phyloP scores from a whole-genome alignment of 2,113 vertebrate species.

The Irena cyanogastra region DNA sequence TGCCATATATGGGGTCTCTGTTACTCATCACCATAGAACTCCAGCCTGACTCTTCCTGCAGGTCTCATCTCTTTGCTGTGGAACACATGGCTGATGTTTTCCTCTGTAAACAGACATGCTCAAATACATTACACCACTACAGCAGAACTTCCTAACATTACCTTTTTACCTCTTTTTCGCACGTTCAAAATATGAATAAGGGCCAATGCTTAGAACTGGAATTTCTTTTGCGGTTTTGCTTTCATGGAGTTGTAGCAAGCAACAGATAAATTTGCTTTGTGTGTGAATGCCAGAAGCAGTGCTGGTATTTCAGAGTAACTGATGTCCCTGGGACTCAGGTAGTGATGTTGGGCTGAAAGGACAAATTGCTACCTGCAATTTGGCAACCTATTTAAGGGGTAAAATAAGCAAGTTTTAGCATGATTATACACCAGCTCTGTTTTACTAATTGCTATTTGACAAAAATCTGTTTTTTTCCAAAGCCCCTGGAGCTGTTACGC shows the following conservation, averaged over 20 bases:
- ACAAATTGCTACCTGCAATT: background rate
- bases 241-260: background rate
- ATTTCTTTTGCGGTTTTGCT: background rate
- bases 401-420: background rate
- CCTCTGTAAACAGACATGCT: background rate
- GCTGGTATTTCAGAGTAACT: background rate
- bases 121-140: background rate
- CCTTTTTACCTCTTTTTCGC: background rate
- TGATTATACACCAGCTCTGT: background rate
- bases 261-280: background rate
- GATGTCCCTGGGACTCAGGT: background rate
- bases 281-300: background rate
- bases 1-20: background rate
- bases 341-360: background rate
- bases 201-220: background rate
- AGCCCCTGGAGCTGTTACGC: background rate
- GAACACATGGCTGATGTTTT: background rate
- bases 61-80: background rate
- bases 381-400: background rate
- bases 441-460: slow-evolving; percentile 10
- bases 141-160: background rate
- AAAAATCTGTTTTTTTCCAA: background rate
- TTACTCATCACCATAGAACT: background rate
- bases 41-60: background rate
- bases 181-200: background rate